A percentile compares a stretch with the other conserved stretches of the same genome.
These are phyloP conservation scores for Ephestia elutella DNA, from an alignment of 1,140 invertebrate genomes.

Conservation along the genomic window DNA sequence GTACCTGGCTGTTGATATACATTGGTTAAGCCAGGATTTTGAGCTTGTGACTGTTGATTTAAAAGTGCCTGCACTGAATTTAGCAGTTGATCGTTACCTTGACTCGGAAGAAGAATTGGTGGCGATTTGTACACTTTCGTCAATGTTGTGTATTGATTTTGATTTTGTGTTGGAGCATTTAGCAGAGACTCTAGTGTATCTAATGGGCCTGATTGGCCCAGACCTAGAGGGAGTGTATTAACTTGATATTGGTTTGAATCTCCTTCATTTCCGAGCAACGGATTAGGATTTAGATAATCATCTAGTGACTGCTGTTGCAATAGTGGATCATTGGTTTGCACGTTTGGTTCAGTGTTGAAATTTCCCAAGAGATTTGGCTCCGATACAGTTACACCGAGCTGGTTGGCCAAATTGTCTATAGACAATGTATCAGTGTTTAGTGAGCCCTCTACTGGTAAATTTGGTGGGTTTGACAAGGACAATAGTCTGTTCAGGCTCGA, in stretches of 20 bases:
- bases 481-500: background rate
- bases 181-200: background rate
- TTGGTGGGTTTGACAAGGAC: background rate
- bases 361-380: background rate
- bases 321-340: background rate
- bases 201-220: too few relatives aligned
- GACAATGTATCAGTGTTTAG: background rate
- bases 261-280: too few relatives aligned
- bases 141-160: background rate
- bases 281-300: too few relatives aligned
- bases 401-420: background rate
- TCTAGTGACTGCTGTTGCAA: background rate
- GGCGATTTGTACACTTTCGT: background rate
- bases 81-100: background rate
- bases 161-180: background rate
- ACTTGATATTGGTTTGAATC: too few relatives aligned
- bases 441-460: background rate
- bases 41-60: background rate
- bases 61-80: background rate
- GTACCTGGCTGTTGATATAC: background rate
- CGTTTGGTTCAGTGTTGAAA: background rate
- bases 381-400: background rate
- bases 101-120: background rate
- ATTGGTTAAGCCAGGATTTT: background rate
- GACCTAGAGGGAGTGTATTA: too few relatives aligned